phyloP scores from a whole-genome alignment of 2,888 invertebrate species.

The Sicus ferrugineus region DNA sequence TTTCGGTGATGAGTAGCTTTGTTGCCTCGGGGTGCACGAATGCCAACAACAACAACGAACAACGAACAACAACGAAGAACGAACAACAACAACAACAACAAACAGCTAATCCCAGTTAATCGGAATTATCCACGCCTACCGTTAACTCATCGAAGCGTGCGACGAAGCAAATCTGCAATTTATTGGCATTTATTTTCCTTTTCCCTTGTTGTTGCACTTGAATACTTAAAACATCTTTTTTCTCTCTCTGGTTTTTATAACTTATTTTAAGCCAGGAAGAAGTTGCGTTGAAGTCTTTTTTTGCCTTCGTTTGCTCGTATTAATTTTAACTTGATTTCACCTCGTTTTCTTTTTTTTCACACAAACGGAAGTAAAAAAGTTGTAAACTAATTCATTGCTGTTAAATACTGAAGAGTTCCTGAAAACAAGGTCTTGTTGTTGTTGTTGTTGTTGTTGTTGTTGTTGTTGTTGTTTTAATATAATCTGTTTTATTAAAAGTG shows the following conservation, averaged over 20 bases:
- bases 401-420: not conserved
- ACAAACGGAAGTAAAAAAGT: not conserved
- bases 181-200: not conserved
- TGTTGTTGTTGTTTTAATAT: too few species aligned
- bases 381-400: not conserved
- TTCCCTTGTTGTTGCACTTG: not conserved
- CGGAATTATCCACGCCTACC: slow-evolving; percentile 22
- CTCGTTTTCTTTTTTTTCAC: too few species aligned
- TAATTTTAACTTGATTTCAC: not conserved
- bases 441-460: not conserved
- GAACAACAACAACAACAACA: slow-evolving; percentile 33
- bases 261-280: not conserved
- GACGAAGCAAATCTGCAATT: slow-evolving; percentile 16
- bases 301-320: not conserved
- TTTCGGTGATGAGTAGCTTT: too few species aligned
- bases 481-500: too few species aligned
- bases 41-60: not conserved
- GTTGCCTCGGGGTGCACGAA: too few species aligned
- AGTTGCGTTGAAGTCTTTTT: not conserved
- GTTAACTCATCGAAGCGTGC: slow-evolving; percentile 32
- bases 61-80: slow-evolving; percentile 9
- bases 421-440: not conserved
- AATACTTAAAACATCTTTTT: not conserved
- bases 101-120: slow-evolving; percentile 3
- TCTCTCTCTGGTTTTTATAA: not conserved